Percentiles rank a stretch among this genome's conserved stretches.
Conservation (phyloP, 2,888 invertebrate genomes). For the Craniophora ligustri region DNA sequence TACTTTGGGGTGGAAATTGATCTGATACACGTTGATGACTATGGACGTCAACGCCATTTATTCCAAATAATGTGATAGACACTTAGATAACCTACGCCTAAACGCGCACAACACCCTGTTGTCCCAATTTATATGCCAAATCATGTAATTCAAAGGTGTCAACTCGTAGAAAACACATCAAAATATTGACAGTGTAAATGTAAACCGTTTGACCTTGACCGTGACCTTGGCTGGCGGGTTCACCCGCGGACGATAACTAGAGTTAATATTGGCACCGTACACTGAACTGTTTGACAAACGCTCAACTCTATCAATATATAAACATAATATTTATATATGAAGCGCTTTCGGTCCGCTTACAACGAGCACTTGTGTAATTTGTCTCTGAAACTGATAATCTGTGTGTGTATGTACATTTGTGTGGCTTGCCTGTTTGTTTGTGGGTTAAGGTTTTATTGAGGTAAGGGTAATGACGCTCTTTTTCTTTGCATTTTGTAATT, state of each 20-base stretch:
- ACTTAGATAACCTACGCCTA: too few species aligned
- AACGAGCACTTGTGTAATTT: slow-evolving; percentile 81
- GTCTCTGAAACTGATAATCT: slow-evolving; percentile 85
- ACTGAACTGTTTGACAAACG: slow-evolving; percentile 85
- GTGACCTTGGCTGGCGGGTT: slow-evolving; percentile 78
- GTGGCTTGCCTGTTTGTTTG: slow-evolving; percentile 47
- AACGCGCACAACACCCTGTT: not conserved
- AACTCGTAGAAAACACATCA: slow-evolving; percentile 60
- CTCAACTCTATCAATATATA: slow-evolving; percentile 88
- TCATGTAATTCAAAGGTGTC: slow-evolving; percentile 47
- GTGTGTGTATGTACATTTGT: slow-evolving; percentile 63
- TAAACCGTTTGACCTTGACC: slow-evolving; percentile 74
- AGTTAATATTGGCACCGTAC: slow-evolving; percentile 87
- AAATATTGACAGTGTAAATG: slow-evolving; percentile 75
- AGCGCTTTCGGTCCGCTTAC: slow-evolving; percentile 76
- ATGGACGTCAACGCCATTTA: too few species aligned
- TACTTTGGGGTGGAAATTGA: too few species aligned
- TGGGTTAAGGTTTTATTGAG: slow-evolving; percentile 43
- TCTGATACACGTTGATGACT: too few species aligned
- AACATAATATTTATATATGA: slow-evolving; percentile 88
- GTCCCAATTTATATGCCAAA: slow-evolving; percentile 31
- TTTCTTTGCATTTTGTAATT: not conserved
- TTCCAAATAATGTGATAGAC: too few species aligned
- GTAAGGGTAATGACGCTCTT: slow-evolving; percentile 1
- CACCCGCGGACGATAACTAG: slow-evolving; percentile 83